Evolutionary conservation across 2,888 invertebrate genomes (phyloP).

Genomic region (Zeuzera pyrina): DNA sequence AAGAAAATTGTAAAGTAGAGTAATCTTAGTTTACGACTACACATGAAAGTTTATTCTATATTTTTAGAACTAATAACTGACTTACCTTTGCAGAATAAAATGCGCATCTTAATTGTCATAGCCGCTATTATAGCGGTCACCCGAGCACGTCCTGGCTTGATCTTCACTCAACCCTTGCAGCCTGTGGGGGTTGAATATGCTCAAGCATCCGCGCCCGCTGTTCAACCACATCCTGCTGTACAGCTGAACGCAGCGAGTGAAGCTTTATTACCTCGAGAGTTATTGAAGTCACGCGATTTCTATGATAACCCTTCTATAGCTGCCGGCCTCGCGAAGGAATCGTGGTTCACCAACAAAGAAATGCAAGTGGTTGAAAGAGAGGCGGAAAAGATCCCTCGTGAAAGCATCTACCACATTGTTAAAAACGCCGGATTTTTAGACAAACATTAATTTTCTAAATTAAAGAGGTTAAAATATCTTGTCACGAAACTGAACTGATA

Average conservation of each 20-base stretch:
- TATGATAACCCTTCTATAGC: conserved; percentile 85
- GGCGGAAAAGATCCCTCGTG: conserved; percentile 85
- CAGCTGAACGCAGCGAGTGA: conserved; percentile 81
- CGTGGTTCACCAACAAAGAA: conserved; percentile 84
- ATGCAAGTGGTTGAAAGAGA: conserved; percentile 85
- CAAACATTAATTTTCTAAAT: conserved; percentile 27
- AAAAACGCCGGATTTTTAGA: conserved; percentile 80
- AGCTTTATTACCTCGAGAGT: conserved; percentile 78
- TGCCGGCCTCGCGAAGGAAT: conserved; percentile 81
- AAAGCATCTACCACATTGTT: conserved; percentile 82
- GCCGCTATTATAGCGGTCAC: conserved; percentile 49
- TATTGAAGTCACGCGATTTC: conserved; percentile 77
- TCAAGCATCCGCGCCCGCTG: conserved; percentile 31
- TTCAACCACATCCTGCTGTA: conserved; percentile 79
- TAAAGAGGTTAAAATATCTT: too few relatives aligned
- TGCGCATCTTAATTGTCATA: conserved; percentile 39
- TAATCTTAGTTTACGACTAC: too few relatives aligned
- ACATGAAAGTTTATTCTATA: too few relatives aligned
- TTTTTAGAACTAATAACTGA: not conserved
- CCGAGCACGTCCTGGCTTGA: conserved; percentile 58
- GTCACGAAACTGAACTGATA: not conserved
- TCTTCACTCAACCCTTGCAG: conserved; percentile 58
- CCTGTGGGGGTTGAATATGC: conserved; percentile 66
- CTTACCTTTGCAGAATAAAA: conserved; percentile 28
- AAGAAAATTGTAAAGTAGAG: too few relatives aligned